A percentile compares a stretch with the other conserved stretches of the same genome.
phyloP scores from a whole-genome alignment of 2,113 vertebrate genomes.

The Oncorhynchus masou region DNA sequence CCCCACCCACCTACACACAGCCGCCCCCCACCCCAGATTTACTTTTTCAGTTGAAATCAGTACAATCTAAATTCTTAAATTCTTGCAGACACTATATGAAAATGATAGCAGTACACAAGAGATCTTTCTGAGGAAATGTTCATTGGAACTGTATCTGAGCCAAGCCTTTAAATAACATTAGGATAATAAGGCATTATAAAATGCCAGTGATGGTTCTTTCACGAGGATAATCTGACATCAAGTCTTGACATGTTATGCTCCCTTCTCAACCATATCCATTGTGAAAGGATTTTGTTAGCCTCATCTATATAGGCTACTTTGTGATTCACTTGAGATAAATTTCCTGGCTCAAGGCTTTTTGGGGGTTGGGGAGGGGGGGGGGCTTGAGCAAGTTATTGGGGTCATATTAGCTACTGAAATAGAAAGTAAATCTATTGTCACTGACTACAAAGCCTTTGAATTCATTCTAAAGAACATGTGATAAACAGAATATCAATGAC shows the following conservation, averaged over 20 bases:
- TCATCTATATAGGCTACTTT: not conserved
- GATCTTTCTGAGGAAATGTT: not conserved
- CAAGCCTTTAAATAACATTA: slow-evolving; percentile 39
- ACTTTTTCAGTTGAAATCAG: slow-evolving; percentile 44
- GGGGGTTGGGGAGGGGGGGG: too few species aligned
- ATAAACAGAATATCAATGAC: not conserved
- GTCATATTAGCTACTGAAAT: too few species aligned
- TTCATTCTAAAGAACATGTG: not conserved
- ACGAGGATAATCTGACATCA: slow-evolving; percentile 49
- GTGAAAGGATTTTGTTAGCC: not conserved
- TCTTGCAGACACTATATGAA: not conserved
- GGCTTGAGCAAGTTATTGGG: too few species aligned
- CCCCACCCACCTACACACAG: slow-evolving; percentile 2
- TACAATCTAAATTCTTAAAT: not conserved
- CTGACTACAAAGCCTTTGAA: too few species aligned
- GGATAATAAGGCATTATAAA: slow-evolving; percentile 50
- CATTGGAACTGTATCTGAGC: slow-evolving; percentile 18
- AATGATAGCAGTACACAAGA: not conserved
- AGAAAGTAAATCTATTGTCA: too few species aligned
- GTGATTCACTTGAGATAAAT: too few species aligned
- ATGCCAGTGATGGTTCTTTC: slow-evolving; percentile 54
- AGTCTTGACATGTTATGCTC: slow-evolving; percentile 46
- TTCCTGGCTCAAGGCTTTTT: too few species aligned
- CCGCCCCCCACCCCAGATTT: not conserved
- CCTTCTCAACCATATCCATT: slow-evolving; percentile 51